Evolutionary conservation across 2,888 invertebrate species (phyloP).

Genomic region (Macrosoma leucophasiata): DNA sequence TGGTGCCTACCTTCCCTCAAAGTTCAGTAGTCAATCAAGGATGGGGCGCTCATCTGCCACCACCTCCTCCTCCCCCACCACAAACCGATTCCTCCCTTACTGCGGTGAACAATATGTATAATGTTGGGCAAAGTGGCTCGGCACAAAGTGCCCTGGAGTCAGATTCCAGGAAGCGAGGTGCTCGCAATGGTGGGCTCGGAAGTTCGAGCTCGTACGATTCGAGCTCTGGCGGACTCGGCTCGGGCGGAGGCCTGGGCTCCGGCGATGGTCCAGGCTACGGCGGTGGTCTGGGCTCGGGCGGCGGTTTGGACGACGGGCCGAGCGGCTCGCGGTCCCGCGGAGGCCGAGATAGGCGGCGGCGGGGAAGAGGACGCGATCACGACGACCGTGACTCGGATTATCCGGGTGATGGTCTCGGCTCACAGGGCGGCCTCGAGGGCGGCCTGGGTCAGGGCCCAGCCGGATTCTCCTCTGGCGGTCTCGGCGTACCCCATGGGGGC

Average conservation of each 20-base stretch:
- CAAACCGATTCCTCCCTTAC: constrained; percentile 38
- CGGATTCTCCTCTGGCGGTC: constrained; percentile 61
- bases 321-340: constrained; percentile 42
- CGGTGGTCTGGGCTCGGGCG: constrained; percentile 29
- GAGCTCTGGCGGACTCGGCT: constrained; percentile 37
- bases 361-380: constrained; percentile 60
- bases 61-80: constrained; percentile 57
- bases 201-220: constrained; percentile 32
- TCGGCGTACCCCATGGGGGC: constrained; percentile 62
- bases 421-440: constrained; percentile 38
- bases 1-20: constrained; percentile 42
- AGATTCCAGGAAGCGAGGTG: constrained; percentile 66
- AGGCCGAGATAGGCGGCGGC: constrained; percentile 55
- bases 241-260: constrained; percentile 35
- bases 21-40: constrained; percentile 35
- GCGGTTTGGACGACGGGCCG: constrained; percentile 27
- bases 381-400: constrained; percentile 41
- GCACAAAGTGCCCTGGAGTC: constrained; percentile 61
- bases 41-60: constrained; percentile 55
- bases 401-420: constrained; percentile 34
- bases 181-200: constrained; percentile 40
- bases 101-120: constrained; percentile 31
- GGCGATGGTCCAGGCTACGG: constrained; percentile 25
- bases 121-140: constrained; percentile 53
- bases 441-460: constrained; percentile 41